Conservation (phyloP, 1,140 invertebrate genomes). For the Mizuhopecten yessoensis region DNA sequence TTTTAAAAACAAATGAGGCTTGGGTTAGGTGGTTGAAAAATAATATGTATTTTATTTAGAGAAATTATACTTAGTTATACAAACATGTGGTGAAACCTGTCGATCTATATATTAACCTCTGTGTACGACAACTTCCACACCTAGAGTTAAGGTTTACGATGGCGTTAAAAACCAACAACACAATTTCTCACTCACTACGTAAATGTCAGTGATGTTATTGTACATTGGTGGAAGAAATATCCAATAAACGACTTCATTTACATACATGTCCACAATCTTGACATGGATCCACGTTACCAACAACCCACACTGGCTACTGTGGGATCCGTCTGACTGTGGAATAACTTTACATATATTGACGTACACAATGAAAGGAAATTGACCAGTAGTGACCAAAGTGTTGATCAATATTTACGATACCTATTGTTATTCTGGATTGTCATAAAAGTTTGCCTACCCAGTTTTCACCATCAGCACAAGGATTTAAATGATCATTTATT, state of each 20-base stretch:
- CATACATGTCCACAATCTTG: not conserved
- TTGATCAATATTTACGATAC: not conserved
- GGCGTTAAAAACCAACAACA: not conserved
- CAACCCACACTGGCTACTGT: not conserved
- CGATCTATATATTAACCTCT: not conserved
- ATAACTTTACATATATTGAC: conserved; percentile 21
- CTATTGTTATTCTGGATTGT: not conserved
- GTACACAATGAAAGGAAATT: not conserved
- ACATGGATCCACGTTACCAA: too few relatives aligned
- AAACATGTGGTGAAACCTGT: not conserved
- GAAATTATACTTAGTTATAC: not conserved
- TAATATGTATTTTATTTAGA: not conserved
- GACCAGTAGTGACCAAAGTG: not conserved
- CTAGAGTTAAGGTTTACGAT: not conserved
- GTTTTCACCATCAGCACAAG: not conserved
- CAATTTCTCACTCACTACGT: not conserved
- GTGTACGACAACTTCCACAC: not conserved
- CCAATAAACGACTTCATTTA: not conserved
- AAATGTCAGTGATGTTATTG: not conserved
- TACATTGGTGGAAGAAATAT: not conserved
- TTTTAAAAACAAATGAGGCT: not conserved
- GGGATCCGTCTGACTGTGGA: not conserved
- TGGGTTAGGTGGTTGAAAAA: not conserved
- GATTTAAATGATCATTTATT: not conserved
- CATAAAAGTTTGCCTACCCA: not conserved